These are phyloP conservation scores for Ursus arctos DNA, from an alignment of 2,113 vertebrate genomes.

Conservation along the genomic window DNA sequence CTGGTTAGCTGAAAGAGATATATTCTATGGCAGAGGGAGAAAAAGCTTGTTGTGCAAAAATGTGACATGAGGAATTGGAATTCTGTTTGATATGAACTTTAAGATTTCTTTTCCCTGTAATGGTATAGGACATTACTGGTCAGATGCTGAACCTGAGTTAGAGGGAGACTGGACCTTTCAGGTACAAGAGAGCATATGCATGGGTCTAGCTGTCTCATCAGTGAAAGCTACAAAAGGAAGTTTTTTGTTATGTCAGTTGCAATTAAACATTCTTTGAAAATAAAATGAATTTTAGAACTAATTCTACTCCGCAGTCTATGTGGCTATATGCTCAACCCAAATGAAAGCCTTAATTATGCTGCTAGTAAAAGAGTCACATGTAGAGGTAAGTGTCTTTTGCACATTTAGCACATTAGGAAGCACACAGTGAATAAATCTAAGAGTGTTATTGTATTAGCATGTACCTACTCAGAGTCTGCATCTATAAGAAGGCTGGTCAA, in stretches of 20 bases:
- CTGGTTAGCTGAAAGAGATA: conserved; percentile 21
- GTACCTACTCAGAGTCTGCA: background rate
- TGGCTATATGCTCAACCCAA: background rate
- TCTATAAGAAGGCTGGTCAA: background rate
- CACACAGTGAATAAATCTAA: background rate
- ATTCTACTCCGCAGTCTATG: background rate
- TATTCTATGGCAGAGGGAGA: background rate
- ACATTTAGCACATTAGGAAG: background rate
- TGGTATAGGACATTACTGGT: background rate
- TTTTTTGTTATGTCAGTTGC: background rate
- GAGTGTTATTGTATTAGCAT: background rate
- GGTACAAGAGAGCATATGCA: background rate
- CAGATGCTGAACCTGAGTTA: background rate
- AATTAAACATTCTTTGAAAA: conserved; percentile 25
- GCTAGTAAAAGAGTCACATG: background rate
- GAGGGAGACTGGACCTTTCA: background rate
- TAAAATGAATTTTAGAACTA: conserved; percentile 31
- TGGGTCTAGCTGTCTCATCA: background rate
- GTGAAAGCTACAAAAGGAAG: background rate
- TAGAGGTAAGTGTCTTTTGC: background rate
- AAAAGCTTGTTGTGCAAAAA: background rate
- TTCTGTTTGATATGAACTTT: background rate
- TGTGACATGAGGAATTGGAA: background rate
- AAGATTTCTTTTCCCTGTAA: background rate
- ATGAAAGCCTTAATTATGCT: background rate